A percentile compares a stretch with the other conserved stretches of the same genome.
Conservation (phyloP, 2,113 vertebrate species). For the Mobula birostris region DNA sequence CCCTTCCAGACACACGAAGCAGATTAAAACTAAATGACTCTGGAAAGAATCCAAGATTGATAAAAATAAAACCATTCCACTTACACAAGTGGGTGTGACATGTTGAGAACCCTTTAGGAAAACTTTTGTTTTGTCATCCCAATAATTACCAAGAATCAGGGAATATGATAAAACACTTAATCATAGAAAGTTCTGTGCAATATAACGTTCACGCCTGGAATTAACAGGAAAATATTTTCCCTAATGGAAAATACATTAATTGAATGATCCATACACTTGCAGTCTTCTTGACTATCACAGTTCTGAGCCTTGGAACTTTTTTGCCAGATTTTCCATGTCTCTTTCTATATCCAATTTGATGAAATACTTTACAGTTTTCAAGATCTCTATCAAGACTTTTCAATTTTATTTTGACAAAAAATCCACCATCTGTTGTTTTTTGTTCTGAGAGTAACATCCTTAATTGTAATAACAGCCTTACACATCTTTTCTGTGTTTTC, state of each 20-base stretch:
- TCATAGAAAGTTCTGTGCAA: background rate
- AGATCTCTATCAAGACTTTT: background rate
- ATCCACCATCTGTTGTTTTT: background rate
- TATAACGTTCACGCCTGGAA: background rate
- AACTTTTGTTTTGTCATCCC: background rate
- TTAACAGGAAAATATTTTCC: background rate
- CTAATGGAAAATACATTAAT: background rate
- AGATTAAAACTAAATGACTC: conserved; percentile 59
- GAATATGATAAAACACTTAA: background rate
- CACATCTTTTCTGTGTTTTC: background rate
- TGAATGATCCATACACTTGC: background rate
- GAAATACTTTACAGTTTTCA: background rate
- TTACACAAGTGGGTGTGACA: conserved; percentile 41
- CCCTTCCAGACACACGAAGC: conserved; percentile 60
- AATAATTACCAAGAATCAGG: background rate
- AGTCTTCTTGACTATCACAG: no score
- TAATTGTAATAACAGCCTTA: background rate
- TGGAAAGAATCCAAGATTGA: conserved; percentile 56
- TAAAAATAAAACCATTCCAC: conserved; percentile 45
- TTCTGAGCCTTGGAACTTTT: background rate
- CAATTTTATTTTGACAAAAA: background rate
- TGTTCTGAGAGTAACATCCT: background rate
- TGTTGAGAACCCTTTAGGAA: conserved; percentile 43
- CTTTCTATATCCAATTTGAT: background rate
- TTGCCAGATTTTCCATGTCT: background rate